Evolutionary conservation across 2,888 invertebrate genomes (phyloP).

Genomic region (Crematogaster levior): DNA sequence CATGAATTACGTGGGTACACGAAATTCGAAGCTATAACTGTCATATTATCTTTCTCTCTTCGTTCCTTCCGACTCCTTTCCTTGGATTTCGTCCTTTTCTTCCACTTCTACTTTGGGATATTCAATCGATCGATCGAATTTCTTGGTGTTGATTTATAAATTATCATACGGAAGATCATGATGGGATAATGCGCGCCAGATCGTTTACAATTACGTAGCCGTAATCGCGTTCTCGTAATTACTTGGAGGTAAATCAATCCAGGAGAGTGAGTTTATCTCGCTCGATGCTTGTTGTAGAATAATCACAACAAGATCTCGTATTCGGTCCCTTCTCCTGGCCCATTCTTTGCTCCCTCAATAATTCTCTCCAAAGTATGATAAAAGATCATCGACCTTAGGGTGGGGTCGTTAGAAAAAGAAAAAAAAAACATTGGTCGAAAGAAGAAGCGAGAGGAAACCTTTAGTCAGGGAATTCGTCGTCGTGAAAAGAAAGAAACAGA

Average conservation of each 20-base stretch:
- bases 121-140: neutral
- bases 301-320: constrained; percentile 34
- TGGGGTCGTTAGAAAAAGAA: constrained; percentile 60
- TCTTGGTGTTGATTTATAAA: constrained; percentile 19
- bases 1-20: constrained; percentile 77
- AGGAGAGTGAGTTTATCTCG: constrained; percentile 43
- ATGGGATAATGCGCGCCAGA: neutral
- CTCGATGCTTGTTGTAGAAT: constrained; percentile 13
- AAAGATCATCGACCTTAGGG: constrained; percentile 69
- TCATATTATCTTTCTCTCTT: constrained; percentile 43
- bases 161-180: constrained; percentile 8
- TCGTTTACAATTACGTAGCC: constrained; percentile 40
- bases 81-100: neutral
- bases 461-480: constrained; percentile 66
- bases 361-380: constrained; percentile 40
- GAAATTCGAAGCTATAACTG: constrained; percentile 70
- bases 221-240: constrained; percentile 50
- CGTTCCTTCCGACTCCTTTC: constrained; percentile 18
- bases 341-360: neutral
- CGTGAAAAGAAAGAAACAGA: constrained; percentile 62
- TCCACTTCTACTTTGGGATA: neutral
- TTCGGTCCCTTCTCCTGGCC: constrained; percentile 17
- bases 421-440: constrained; percentile 33
- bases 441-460: constrained; percentile 40
- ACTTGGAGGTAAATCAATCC: constrained; percentile 46